Evolutionary conservation across 2,888 invertebrate genomes (phyloP), one percentile per base, ranked within the genome.

Genomic region (Cerastoderma edule): DNA sequence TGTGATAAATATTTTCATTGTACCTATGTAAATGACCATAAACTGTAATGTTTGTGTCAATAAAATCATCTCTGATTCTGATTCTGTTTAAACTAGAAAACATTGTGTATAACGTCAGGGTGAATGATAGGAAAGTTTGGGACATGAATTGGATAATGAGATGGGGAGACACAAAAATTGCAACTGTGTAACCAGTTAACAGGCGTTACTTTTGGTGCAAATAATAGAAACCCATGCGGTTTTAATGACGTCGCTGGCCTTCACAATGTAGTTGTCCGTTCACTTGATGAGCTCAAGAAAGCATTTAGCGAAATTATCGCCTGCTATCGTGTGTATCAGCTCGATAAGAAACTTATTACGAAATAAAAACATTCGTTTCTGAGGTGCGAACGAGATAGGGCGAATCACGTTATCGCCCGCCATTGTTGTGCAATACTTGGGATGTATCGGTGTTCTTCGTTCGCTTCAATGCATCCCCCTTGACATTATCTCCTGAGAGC

Each of bases 291-390:
- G 8, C 39, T 67, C 63, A 70, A 70, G 66, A 70, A 70, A 57
- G 48, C 46, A 70, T 67, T 70, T 67, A 70, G 75, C 75, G 67
- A 75, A 75, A 75, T 75, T 75, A 75, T 75, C 75, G 70, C 75
- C 30, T 70, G 16, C 67, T 75, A 75, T 75, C 75, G 30, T 33
- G 66, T 50, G 56, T 66, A 75, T 70, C 70, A 48, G 35, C 50
- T 64, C 22, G 67, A 73, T 73, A 73, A 68, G 64, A 28, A 50
- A 60, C 44, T 63, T 64, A 73, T 68, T 67, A 63, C 46, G 46
- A 64, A 68, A 73, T 73, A 73, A 67, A 63, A 35, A 33, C 60
- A 39, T 60, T 35, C 60, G 60, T 60, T 39, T 27, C 60, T 6
- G 27, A 60, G 60, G 60, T 60, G 60, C 60, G 60, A 60, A 60